Percentiles rank a stretch among this genome's conserved stretches.
Evolutionary conservation across 2,113 vertebrate species (phyloP).

Genomic region (Gopherus flavomarginatus): DNA sequence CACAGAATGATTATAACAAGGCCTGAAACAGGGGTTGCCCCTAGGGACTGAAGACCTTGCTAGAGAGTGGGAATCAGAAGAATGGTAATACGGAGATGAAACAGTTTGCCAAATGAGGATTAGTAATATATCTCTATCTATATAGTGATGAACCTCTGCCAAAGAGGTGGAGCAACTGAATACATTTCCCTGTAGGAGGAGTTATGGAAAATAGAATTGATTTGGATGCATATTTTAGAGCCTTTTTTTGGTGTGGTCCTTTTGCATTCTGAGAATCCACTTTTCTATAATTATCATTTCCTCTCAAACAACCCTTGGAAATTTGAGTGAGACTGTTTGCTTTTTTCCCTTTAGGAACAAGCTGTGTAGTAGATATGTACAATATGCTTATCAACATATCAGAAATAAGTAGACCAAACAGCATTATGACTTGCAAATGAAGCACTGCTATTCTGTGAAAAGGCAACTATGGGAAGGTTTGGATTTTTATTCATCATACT

Average conservation of each 20-base stretch:
- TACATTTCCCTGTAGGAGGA: neutral
- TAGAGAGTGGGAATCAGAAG: neutral
- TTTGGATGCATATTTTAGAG: neutral
- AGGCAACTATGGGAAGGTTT: neutral
- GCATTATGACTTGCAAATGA: neutral
- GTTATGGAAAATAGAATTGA: neutral
- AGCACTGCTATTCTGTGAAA: neutral
- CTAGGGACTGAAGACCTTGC: neutral
- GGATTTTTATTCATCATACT: neutral
- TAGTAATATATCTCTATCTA: neutral
- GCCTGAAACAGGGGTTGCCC: neutral
- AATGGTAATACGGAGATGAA: neutral
- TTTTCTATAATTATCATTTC: too few species aligned
- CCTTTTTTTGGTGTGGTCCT: neutral
- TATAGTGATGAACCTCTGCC: conserved; percentile 6
- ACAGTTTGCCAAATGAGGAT: neutral
- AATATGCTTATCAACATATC: neutral
- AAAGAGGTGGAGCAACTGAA: neutral
- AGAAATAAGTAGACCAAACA: neutral
- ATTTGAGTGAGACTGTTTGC: neutral
- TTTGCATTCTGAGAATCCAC: neutral
- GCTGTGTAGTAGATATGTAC: neutral
- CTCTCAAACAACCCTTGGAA: neutral
- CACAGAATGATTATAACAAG: neutral
- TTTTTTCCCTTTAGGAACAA: conserved; percentile 19